A percentile compares a stretch with the other conserved stretches of the same genome.
Evolutionary conservation across 2,888 invertebrate species (phyloP).

Genomic region (Girardia tigrina): DNA sequence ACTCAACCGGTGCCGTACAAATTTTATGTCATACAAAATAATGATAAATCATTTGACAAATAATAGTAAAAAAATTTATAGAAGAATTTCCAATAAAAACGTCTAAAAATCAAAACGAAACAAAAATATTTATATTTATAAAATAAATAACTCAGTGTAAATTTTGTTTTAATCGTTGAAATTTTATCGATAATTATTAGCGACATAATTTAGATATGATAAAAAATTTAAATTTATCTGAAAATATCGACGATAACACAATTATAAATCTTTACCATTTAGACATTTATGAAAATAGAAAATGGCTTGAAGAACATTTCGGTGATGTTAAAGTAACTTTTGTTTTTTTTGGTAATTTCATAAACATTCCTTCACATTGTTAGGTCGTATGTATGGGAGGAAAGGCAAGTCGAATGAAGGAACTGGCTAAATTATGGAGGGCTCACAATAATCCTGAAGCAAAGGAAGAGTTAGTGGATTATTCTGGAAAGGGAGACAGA

Average conservation of each 20-base stretch:
- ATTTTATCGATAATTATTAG: too few species aligned
- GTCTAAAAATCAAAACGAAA: too few species aligned
- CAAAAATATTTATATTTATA: too few species aligned
- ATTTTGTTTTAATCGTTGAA: too few species aligned
- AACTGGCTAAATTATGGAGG: neutral
- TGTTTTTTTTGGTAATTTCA: neutral
- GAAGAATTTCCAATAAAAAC: too few species aligned
- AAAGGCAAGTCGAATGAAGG: neutral
- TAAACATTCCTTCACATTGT: neutral
- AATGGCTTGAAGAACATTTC: neutral
- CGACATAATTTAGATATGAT: neutral
- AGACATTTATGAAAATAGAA: neutral
- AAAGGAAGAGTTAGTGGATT: neutral
- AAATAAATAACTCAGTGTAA: too few species aligned
- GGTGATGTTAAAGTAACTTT: neutral
- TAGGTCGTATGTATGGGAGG: neutral
- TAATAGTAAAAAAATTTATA: too few species aligned
- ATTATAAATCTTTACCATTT: neutral
- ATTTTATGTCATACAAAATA: too few species aligned
- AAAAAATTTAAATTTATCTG: neutral
- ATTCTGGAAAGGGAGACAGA: neutral
- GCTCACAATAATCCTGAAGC: neutral
- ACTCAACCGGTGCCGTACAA: too few species aligned
- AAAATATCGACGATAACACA: neutral
- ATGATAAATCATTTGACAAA: too few species aligned